phyloP scores from a whole-genome alignment of 37 sponge, comb jelly and placozoan genomes.

The Theonella swinhoei region DNA sequence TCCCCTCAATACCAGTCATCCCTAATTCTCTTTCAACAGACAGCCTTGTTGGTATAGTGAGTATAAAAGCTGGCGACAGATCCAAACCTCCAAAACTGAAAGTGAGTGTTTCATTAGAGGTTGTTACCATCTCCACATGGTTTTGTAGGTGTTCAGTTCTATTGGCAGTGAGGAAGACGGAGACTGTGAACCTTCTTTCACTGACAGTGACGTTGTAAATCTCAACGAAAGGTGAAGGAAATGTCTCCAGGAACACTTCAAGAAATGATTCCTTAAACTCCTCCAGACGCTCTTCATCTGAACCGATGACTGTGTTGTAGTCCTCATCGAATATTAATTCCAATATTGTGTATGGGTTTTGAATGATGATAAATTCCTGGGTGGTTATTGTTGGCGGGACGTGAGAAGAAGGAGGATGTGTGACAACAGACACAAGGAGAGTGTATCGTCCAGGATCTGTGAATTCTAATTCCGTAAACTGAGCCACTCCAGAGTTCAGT shows the following conservation, averaged over 20 bases:
- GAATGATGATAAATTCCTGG: constrained; percentile 4
- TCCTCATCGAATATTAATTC: constrained; percentile 38
- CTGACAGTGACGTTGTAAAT: constrained; percentile 27
- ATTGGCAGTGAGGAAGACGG: constrained; percentile 25
- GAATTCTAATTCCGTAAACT: constrained; percentile 35
- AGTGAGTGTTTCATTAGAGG: constrained; percentile 9
- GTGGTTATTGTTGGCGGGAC: not conserved
- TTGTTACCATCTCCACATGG: not conserved
- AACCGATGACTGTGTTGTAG: constrained; percentile 4
- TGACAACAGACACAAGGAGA: constrained; percentile 27
- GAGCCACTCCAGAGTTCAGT: constrained; percentile 34
- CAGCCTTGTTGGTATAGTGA: too few species aligned
- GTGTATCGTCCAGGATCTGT: constrained; percentile 12
- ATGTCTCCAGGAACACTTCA: not conserved
- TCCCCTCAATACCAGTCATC: too few species aligned
- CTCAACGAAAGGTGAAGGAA: constrained; percentile 7
- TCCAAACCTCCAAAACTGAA: constrained; percentile 19
- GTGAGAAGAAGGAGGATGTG: constrained; percentile 36
- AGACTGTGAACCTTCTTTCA: constrained; percentile 46
- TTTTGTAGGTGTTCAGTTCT: not conserved
- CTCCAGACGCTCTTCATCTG: not conserved
- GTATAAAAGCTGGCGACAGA: constrained; percentile 23
- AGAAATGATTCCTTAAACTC: constrained; percentile 32
- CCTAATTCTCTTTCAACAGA: too few species aligned
- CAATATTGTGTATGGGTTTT: constrained; percentile 10